A percentile compares a stretch with the other conserved stretches of the same genome.
phyloP scores from a whole-genome alignment of 1,140 invertebrate genomes.

The Plectrocnemia conspersa region DNA sequence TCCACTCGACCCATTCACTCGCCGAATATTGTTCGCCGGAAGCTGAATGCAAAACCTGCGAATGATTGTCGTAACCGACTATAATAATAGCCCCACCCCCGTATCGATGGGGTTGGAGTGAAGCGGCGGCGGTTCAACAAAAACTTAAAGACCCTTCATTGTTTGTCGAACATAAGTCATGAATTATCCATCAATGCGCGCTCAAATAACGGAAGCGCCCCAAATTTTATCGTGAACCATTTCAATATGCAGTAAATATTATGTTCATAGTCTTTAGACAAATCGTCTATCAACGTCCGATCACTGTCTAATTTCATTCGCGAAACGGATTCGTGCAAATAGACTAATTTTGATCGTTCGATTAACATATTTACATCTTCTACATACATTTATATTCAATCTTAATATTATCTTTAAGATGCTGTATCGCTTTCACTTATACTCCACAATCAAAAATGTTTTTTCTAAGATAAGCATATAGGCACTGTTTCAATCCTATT shows the following conservation, averaged over 20 bases:
- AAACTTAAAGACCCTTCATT: slow-evolving; percentile 14
- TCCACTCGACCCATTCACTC: slow-evolving; percentile 4
- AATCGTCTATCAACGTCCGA: slow-evolving; percentile 1
- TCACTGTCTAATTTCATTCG: background rate
- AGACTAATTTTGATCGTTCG: background rate
- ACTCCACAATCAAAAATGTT: too few species aligned
- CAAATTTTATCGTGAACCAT: background rate
- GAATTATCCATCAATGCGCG: slow-evolving; percentile 9
- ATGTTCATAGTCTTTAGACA: background rate
- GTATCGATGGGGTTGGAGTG: background rate
- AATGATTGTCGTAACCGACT: slow-evolving; percentile 8
- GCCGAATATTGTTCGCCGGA: slow-evolving; percentile 24
- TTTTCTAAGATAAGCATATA: too few species aligned
- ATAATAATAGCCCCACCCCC: background rate
- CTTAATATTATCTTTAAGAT: too few species aligned
- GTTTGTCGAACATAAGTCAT: slow-evolving; percentile 13
- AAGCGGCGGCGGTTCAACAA: slow-evolving; percentile 4
- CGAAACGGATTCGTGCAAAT: background rate
- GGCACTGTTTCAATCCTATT: too few species aligned
- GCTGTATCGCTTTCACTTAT: too few species aligned
- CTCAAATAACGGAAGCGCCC: background rate
- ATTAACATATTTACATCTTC: too few species aligned
- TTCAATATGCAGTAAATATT: background rate
- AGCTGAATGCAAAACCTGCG: slow-evolving; percentile 26
- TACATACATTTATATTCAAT: too few species aligned